Base-by-base conservation (phyloP, 2,797 vertebrate species). In the Lycodopsis pacificus region DNA sequence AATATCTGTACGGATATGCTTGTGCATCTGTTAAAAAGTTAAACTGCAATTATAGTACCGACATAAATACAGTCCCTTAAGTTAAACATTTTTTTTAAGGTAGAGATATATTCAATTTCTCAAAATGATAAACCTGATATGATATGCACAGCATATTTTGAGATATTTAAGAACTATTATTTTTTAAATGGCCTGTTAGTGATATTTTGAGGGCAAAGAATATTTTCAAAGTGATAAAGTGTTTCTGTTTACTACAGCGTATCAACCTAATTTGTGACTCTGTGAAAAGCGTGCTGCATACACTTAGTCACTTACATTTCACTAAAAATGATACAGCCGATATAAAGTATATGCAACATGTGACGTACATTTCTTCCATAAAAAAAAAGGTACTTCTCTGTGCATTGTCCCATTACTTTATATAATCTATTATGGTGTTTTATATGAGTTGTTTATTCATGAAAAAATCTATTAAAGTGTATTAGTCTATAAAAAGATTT, bases 401-500 rank as follows among this genome's bases (percentile, higher is more conserved):
- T 65, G 38, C 4, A 57, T 64, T 70, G 11, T 69, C 27, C 12
- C 15, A 1, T 36, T 34, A 72, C 10, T 67, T 76, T 79, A 64
- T 30, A 46, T 40, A 32, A 51, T 72, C 14, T 6, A 62, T 63
- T 6, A 40, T 63, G n/a, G 20, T 20, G 19, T 71, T 82, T 75
- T 73, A 11, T 38, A 42, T 72, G 15, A 77, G 74, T 71, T 84
- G 67, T 80, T 76, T 75, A 58, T 69, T 69, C 46, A 8, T 58
- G 40, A 81, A 65, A 65, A 56, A 75, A 75, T 17, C 38, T 51
- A 22, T 44, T 17, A 66, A 80, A 77, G 17, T 30, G 66, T 75
- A 49, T 83, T 71, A 72, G 48, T 79, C 58, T 66, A 63, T 77
- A 58, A 75, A 70, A 65, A 73, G 40, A 70, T 86, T 80, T 85